These are phyloP conservation scores for Orestias chungarensis DNA, from an alignment of 2,797 vertebrate species.

Conservation along the genomic window DNA sequence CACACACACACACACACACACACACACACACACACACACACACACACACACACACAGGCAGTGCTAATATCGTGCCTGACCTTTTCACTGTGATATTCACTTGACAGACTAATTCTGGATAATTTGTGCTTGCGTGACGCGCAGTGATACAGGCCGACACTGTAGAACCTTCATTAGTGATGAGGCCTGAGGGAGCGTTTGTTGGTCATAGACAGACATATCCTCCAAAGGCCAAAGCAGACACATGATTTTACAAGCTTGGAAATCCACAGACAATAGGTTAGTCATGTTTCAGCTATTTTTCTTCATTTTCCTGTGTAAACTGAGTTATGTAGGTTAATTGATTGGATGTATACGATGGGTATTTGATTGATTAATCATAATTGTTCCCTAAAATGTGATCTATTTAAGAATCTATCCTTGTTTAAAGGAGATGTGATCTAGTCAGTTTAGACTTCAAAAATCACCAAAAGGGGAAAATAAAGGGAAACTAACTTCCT, in stretches of 20 bases:
- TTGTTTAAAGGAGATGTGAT: not conserved
- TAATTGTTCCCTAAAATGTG: constrained; percentile 18
- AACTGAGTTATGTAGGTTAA: constrained; percentile 43
- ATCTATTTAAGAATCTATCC: not conserved
- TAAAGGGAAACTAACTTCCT: not conserved
- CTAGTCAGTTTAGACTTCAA: constrained; percentile 5
- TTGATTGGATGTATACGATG: constrained; percentile 55
- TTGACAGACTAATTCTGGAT: constrained; percentile 54
- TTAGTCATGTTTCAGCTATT: constrained; percentile 56
- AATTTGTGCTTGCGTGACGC: constrained; percentile 54
- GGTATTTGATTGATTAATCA: constrained; percentile 60
- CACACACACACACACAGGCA: not conserved
- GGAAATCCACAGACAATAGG: constrained; percentile 70
- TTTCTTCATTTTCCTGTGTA: constrained; percentile 46
- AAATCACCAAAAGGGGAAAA: not conserved
- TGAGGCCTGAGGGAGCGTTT: constrained; percentile 26
- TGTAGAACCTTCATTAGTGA: constrained; percentile 44
- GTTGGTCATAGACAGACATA: constrained; percentile 19
- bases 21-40: not conserved
- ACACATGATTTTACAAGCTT: constrained; percentile 57
- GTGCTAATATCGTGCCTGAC: constrained; percentile 61
- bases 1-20: constrained; percentile 1
- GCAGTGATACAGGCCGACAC: constrained; percentile 26
- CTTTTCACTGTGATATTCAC: constrained; percentile 63
- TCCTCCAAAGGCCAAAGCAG: constrained; percentile 39